Base-by-base conservation (phyloP, 2,113 vertebrate genomes). In the Psittacara wagleri region DNA sequence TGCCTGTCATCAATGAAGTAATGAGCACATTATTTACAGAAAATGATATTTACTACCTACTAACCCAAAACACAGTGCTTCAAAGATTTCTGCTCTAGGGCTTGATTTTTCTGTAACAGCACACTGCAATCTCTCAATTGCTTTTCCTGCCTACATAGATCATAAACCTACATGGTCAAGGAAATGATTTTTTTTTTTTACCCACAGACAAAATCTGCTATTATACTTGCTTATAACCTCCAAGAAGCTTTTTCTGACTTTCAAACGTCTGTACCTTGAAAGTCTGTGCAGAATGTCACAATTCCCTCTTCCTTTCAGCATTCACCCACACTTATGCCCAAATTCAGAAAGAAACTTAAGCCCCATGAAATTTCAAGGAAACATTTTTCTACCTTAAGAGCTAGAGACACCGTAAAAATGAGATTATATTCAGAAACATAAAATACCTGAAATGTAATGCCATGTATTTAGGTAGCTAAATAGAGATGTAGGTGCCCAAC, bases 101-200 rank as follows among this genome's bases (percentile, higher is more conserved):
- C 29, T 54, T 73, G 62, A 68, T 43, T 90, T 41, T 86, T 86
- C 68, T 88, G 13, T 73, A 77, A 88, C n/a, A 91, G 37, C 86
- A 96, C 82, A 83, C 41, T 14, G 3, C 35, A 86, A 64, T 72
- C 69, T 78, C 86, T 91, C 73, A 84, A 76, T 41, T 84, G 74
- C 66, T 86, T 88, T 93, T 84, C 86, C 73, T 93, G 86, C 51
- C 23, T 86, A 95, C 91, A 44, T 27, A 80, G 52, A 91, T 55
- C 64, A 89, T 74, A 93, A 92, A 95, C 85, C 79, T 83, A 90
- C 49, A 83, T 7, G 25, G 68, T 75, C 48, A 77, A 86, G 52
- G 72, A 92, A 94, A 91, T 0, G 2, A 1, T 4, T 7, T 4
- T 12, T 39, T 39, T 69, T 70, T 83, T 81, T 68, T 6, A 10